A percentile compares a stretch with the other conserved stretches of the same genome.
Conservation (phyloP, 1,140 invertebrate genomes). For the Drosophila ambigua region DNA sequence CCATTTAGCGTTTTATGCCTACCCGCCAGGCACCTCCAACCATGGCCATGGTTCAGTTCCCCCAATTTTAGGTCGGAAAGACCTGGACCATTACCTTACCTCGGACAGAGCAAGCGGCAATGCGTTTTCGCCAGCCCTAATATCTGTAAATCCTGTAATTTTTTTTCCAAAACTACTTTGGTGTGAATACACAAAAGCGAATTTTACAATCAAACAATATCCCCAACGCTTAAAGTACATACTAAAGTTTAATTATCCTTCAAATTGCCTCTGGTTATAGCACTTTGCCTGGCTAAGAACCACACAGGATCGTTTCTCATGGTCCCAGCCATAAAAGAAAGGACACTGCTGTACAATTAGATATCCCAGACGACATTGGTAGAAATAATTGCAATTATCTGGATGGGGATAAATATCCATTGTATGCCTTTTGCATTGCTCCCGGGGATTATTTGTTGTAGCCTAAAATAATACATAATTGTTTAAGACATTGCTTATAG, state of each 20-base stretch:
- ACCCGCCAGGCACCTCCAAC: no score
- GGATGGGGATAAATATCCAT: slow-evolving; percentile 73
- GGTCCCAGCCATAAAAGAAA: slow-evolving; percentile 74
- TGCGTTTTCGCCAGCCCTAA: no score
- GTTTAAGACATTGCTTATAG: background rate
- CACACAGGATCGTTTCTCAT: slow-evolving; percentile 64
- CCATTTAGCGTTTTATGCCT: no score
- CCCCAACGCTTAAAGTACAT: no score
- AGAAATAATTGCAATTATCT: slow-evolving; percentile 78
- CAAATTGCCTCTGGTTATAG: slow-evolving; percentile 35
- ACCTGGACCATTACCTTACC: no score
- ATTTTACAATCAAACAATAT: no score
- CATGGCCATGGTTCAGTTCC: no score
- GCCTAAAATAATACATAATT: slow-evolving; percentile 30
- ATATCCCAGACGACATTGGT: slow-evolving; percentile 64
- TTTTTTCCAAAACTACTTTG: background rate
- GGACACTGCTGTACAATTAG: slow-evolving; percentile 77
- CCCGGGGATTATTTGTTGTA: slow-evolving; percentile 39
- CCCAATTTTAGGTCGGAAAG: no score
- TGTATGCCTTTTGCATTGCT: slow-evolving; percentile 67
- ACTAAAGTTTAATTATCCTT: slow-evolving; percentile 14
- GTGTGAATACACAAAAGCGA: background rate
- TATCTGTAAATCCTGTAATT: no score
- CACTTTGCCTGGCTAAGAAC: slow-evolving; percentile 63
- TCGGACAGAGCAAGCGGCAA: no score